These are phyloP conservation scores for Lapara coniferarum DNA, from an alignment of 2,888 invertebrate species.

Conservation along the genomic window DNA sequence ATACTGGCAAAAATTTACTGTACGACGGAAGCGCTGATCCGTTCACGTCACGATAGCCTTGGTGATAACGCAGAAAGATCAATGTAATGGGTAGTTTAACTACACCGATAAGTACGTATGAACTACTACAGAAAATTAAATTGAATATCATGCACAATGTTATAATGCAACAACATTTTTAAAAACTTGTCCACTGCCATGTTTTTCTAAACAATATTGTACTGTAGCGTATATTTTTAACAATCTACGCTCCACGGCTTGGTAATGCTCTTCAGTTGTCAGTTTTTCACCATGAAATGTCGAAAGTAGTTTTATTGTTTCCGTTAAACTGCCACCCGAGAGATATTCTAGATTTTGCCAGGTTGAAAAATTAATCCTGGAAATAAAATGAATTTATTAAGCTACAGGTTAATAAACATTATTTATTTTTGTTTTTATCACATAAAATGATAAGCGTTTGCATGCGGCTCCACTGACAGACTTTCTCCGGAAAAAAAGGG, in stretches of 20 bases:
- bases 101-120: not conserved
- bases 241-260: slow-evolving; percentile 90
- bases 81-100: too few relatives aligned
- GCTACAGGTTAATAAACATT: not conserved
- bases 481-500: too few relatives aligned
- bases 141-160: not conserved
- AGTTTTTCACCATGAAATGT: slow-evolving; percentile 85
- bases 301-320: slow-evolving; percentile 73
- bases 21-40: too few relatives aligned
- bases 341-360: slow-evolving; percentile 88
- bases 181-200: slow-evolving; percentile 79
- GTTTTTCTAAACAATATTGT: slow-evolving; percentile 87
- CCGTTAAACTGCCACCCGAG: slow-evolving; percentile 88
- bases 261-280: slow-evolving; percentile 88
- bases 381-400: slow-evolving; percentile 33
- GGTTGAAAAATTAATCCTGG: slow-evolving; percentile 87
- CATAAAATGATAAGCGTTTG: too few relatives aligned
- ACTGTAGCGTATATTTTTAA: slow-evolving; percentile 89
- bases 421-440: too few relatives aligned
- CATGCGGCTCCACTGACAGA: too few relatives aligned
- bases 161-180: slow-evolving; percentile 45
- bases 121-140: not conserved
- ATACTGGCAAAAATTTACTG: too few relatives aligned
- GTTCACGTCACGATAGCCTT: too few relatives aligned
- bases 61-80: too few relatives aligned